A percentile compares a stretch with the other conserved stretches of the same genome.
Conservation (phyloP, 2,888 invertebrate species). For the Schizaphis graminum region DNA sequence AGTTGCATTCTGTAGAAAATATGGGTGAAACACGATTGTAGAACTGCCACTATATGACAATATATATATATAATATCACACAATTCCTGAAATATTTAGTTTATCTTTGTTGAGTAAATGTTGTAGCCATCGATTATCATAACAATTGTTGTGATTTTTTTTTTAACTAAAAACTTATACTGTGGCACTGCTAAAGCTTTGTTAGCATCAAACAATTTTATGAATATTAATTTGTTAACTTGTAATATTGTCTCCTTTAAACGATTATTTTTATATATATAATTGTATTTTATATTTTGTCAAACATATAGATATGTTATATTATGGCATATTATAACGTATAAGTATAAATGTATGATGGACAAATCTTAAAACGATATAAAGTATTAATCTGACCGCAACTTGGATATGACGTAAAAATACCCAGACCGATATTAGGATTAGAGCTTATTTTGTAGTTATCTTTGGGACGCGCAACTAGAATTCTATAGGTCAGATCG, state of each 20-base stretch:
- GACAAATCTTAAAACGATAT: background rate
- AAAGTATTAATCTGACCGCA: background rate
- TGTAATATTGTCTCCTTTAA: background rate
- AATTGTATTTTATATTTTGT: too few relatives aligned
- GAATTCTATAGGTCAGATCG: background rate
- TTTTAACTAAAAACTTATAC: background rate
- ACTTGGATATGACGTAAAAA: background rate
- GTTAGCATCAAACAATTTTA: too few relatives aligned
- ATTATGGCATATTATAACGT: background rate
- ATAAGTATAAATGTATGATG: background rate
- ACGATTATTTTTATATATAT: too few relatives aligned
- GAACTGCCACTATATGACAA: too few relatives aligned
- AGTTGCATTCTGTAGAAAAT: background rate
- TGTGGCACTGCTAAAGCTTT: background rate
- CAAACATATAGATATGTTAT: too few relatives aligned
- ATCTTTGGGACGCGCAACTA: background rate
- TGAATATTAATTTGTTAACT: background rate
- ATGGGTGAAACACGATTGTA: too few relatives aligned
- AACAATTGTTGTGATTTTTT: background rate
- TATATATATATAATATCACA: too few relatives aligned
- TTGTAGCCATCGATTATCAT: too few relatives aligned
- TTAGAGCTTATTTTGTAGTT: background rate
- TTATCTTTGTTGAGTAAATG: too few relatives aligned
- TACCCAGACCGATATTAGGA: accelerated
- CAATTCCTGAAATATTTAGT: too few relatives aligned